Conservation (phyloP, 1,140 invertebrate genomes). For the Psix sp. region DNA sequence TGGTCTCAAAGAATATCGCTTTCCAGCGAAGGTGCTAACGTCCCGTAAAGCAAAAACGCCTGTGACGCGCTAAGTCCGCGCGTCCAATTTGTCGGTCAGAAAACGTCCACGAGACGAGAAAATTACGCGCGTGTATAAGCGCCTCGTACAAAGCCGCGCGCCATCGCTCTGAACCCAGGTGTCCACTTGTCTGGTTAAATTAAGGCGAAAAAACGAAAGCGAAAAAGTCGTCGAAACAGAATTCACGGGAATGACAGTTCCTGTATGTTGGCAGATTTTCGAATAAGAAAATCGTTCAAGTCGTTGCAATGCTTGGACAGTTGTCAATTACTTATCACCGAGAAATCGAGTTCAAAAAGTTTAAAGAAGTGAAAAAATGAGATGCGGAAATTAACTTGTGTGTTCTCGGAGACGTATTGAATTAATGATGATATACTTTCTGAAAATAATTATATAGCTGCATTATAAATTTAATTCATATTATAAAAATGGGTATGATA, state of each 20-base stretch:
- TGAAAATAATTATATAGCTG: too few species aligned
- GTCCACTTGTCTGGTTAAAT: slow-evolving; percentile 44
- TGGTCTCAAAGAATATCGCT: slow-evolving; percentile 26
- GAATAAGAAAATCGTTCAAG: slow-evolving; percentile 35
- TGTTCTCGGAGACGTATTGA: too few species aligned
- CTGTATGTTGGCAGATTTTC: slow-evolving; percentile 33
- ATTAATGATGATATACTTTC: too few species aligned
- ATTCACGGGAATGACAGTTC: slow-evolving; percentile 36
- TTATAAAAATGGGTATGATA: too few species aligned
- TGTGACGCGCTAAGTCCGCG: slow-evolving; percentile 33
- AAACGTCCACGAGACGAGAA: slow-evolving; percentile 38
- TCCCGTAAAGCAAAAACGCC: slow-evolving; percentile 46
- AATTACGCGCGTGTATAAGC: slow-evolving; percentile 37
- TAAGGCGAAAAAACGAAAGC: slow-evolving; percentile 25
- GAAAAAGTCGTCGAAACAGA: slow-evolving; percentile 18
- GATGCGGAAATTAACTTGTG: too few species aligned
- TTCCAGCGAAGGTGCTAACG: slow-evolving; percentile 49
- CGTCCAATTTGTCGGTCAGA: slow-evolving; percentile 48
- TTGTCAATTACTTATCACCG: slow-evolving; percentile 1
- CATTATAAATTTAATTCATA: too few species aligned
- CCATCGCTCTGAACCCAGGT: slow-evolving; percentile 20
- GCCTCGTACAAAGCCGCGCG: slow-evolving; percentile 8
- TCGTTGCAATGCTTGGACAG: slow-evolving; percentile 13
- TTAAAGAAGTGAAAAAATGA: too few species aligned
- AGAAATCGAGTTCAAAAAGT: too few species aligned